Evolutionary conservation across 1,140 invertebrate species (phyloP).

Genomic region (Drusus annulatus): DNA sequence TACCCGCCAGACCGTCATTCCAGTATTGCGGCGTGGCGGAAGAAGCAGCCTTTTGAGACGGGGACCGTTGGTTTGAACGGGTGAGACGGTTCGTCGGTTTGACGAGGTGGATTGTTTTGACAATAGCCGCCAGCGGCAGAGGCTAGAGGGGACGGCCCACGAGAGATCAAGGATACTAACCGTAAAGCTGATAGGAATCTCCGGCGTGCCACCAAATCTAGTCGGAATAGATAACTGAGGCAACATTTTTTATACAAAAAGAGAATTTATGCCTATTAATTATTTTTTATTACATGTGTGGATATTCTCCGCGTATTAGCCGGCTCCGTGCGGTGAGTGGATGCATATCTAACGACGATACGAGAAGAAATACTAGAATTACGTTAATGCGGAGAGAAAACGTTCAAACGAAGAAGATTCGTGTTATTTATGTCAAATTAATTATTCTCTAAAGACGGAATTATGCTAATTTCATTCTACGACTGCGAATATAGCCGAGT

Average conservation of each 20-base stretch:
- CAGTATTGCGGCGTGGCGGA: background rate
- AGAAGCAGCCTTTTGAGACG: background rate
- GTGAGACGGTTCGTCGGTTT: background rate
- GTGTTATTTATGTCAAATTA: conserved; percentile 17
- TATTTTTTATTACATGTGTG: conserved; percentile 51
- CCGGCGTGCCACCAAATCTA: conserved; percentile 36
- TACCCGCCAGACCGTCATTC: background rate
- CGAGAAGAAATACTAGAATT: conserved; percentile 5
- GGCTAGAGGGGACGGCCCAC: background rate
- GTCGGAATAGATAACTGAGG: conserved; percentile 28
- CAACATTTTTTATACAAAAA: conserved; percentile 43
- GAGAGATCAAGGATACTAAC: conserved; percentile 36
- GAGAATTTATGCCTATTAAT: conserved; percentile 51
- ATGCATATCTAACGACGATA: conserved; percentile 32
- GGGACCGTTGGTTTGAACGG: background rate
- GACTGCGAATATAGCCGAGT: background rate
- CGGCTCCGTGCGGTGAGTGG: conserved; percentile 37
- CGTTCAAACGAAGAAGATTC: background rate
- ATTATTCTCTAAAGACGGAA: conserved; percentile 7
- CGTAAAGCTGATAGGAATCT: conserved; percentile 44
- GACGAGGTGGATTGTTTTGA: background rate
- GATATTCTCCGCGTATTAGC: conserved; percentile 38
- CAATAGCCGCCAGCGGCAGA: background rate
- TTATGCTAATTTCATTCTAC: conserved; percentile 2
- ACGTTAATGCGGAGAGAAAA: background rate